These are phyloP conservation scores for Copidosoma floridanum DNA, from an alignment of 1,140 invertebrate genomes.

Conservation along the genomic window DNA sequence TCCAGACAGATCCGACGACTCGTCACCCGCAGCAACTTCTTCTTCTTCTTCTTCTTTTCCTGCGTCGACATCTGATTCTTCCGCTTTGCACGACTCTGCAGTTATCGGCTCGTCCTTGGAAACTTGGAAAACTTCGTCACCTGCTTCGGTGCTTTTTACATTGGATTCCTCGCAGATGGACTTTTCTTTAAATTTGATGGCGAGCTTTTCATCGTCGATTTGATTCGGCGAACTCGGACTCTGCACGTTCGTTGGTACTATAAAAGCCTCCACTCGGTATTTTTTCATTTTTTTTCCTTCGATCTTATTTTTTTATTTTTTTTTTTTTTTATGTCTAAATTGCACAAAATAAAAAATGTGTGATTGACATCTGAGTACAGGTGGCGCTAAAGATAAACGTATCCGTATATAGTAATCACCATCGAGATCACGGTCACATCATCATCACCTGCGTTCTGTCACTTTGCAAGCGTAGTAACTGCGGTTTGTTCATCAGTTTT, in stretches of 20 bases:
- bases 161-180: constrained; percentile 4
- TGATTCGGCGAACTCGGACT: constrained; percentile 6
- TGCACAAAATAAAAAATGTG: too few relatives aligned
- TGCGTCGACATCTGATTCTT: not conserved
- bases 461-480: too few relatives aligned
- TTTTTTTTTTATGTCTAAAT: not conserved
- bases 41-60: not conserved
- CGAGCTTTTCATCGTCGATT: constrained; percentile 24
- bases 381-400: too few relatives aligned
- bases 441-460: too few relatives aligned
- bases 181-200: constrained; percentile 20
- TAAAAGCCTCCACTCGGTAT: constrained; percentile 47
- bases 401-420: too few relatives aligned
- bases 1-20: constrained; percentile 16
- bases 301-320: not conserved
- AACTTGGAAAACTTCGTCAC: not conserved
- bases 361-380: too few relatives aligned
- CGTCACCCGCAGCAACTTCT: too few relatives aligned
- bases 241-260: constrained; percentile 34
- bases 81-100: not conserved
- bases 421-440: too few relatives aligned
- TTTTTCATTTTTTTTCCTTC: constrained; percentile 27
- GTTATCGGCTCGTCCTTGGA: too few relatives aligned
- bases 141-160: not conserved
- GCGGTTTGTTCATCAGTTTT: too few relatives aligned